Percentiles rank a stretch among this genome's conserved stretches.
These are phyloP conservation scores for Dynastes tityus DNA, from an alignment of 2,888 invertebrate species.

Conservation along the genomic window DNA sequence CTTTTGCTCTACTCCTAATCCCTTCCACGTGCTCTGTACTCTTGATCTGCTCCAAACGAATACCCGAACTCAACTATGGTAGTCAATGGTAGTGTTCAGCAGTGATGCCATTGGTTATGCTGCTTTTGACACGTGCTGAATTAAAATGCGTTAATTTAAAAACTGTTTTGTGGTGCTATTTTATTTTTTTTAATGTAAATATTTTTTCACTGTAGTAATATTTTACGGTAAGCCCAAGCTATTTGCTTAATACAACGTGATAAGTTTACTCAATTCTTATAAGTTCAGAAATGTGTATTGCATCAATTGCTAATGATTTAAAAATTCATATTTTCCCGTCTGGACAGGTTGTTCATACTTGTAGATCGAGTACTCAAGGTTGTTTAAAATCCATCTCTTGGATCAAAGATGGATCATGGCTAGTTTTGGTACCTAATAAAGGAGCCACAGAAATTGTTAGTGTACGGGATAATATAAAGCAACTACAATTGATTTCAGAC, in stretches of 20 bases:
- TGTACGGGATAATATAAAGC: conserved; percentile 64
- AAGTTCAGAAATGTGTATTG: conserved; percentile 71
- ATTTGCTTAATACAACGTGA: neutral
- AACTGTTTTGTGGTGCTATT: conserved; percentile 8
- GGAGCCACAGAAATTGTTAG: conserved; percentile 67
- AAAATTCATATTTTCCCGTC: conserved; percentile 73
- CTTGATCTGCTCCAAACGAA: no score
- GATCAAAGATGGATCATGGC: conserved; percentile 68
- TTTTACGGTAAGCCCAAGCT: conserved; percentile 8
- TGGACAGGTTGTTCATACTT: conserved; percentile 73
- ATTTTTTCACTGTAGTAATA: conserved; percentile 1
- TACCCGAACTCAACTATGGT: no score
- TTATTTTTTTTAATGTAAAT: conserved; percentile 9
- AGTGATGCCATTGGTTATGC: no score
- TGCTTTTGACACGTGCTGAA: conserved; percentile 35
- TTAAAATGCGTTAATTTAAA: conserved; percentile 34
- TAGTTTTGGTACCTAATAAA: conserved; percentile 65
- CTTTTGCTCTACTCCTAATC: no score
- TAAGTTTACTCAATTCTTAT: neutral
- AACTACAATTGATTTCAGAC: conserved; percentile 64
- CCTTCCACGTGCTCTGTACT: no score
- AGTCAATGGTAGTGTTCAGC: no score
- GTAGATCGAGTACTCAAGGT: conserved; percentile 64
- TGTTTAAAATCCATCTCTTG: conserved; percentile 66
- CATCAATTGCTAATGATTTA: conserved; percentile 74